Evolutionary conservation across 2,888 invertebrate genomes (phyloP).

Genomic region (Nematopogon swammerdamellus): DNA sequence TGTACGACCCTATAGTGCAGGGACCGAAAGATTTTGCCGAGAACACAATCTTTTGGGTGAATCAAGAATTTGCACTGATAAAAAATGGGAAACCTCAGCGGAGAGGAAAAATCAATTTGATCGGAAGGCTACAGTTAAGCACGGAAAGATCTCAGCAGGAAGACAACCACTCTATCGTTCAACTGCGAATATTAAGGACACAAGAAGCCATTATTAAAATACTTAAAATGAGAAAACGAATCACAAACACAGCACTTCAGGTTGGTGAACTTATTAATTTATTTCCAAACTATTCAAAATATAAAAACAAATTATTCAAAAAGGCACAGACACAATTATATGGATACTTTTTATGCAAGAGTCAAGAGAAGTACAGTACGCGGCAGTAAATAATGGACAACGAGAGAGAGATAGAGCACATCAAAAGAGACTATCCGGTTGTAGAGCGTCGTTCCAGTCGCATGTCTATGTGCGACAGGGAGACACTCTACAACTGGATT

Average conservation of each 20-base stretch:
- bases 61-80: slow-evolving; percentile 92
- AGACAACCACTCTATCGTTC: slow-evolving; percentile 98
- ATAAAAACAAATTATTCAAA: no score
- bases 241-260: slow-evolving; percentile 92
- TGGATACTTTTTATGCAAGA: no score
- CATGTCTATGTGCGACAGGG: no score
- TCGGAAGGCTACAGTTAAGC: slow-evolving; percentile 92
- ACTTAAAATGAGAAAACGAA: slow-evolving; percentile 94
- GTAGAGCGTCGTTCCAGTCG: no score
- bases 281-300: no score
- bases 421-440: no score
- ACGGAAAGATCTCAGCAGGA: slow-evolving; percentile 95
- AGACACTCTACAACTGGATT: no score
- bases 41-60: slow-evolving; percentile 92
- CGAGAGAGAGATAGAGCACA: no score
- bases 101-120: slow-evolving; percentile 93
- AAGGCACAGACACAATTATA: no score
- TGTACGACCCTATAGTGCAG: slow-evolving; percentile 75
- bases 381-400: no score
- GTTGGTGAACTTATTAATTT: slow-evolving; percentile 19
- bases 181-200: slow-evolving; percentile 87
- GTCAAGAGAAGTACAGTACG: no score
- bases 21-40: slow-evolving; percentile 94
- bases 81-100: slow-evolving; percentile 95
- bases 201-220: slow-evolving; percentile 99